These are phyloP conservation scores for Drosophila lini DNA, from an alignment of 1,140 invertebrate species.

Conservation along the genomic window DNA sequence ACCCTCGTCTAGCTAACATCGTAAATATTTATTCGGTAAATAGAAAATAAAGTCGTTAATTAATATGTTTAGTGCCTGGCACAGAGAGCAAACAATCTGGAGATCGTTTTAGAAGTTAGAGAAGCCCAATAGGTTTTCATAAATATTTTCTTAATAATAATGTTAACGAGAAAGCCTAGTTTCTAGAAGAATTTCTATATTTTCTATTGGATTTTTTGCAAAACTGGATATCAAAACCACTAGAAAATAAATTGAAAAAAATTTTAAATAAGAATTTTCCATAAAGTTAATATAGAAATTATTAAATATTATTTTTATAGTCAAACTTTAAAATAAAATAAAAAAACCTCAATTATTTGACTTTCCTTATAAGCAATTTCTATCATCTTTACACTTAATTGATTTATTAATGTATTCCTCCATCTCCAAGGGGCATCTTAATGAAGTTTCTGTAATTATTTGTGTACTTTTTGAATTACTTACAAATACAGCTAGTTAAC, in stretches of 20 bases:
- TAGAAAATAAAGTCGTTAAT: slow-evolving; percentile 13
- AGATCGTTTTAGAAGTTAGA: neutral
- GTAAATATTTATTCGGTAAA: slow-evolving; percentile 18
- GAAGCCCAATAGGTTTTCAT: neutral
- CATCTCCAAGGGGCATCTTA: slow-evolving; percentile 1
- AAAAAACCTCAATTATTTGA: neutral
- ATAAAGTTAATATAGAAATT: neutral
- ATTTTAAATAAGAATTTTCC: neutral
- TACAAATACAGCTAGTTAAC: neutral
- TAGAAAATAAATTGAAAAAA: neutral
- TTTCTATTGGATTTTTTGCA: neutral
- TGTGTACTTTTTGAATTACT: neutral
- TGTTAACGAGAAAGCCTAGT: neutral
- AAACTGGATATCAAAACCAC: neutral
- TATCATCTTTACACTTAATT: neutral
- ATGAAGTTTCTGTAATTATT: slow-evolving; percentile 1
- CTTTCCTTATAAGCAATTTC: too few relatives aligned
- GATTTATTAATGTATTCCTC: neutral
- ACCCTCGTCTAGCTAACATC: slow-evolving; percentile 7
- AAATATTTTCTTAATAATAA: slow-evolving; percentile 8
- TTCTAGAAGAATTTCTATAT: neutral
- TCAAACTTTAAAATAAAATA: neutral
- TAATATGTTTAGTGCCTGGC: slow-evolving; percentile 3
- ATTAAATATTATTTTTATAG: neutral
- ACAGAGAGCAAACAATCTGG: neutral